phyloP scores from a whole-genome alignment of 2,797 vertebrate genomes.

The Tokudaia muenninki region DNA sequence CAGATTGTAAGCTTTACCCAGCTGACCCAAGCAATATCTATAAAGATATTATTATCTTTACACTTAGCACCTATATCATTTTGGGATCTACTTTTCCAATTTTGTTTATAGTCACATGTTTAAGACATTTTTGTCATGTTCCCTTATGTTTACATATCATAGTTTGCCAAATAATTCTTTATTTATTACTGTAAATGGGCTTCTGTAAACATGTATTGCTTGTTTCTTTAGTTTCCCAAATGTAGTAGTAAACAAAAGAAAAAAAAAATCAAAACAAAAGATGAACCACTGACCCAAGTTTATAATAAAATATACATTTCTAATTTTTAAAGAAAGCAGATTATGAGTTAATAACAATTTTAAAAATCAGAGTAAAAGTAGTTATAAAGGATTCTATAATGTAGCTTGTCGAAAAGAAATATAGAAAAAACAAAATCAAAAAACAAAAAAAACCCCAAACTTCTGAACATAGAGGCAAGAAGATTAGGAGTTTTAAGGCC shows the following conservation, averaged over 20 bases:
- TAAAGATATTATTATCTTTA: neutral
- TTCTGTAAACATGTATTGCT: neutral
- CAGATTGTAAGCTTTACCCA: neutral
- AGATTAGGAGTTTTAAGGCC: no score
- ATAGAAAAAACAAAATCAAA: neutral
- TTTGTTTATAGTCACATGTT: neutral
- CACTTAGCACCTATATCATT: neutral
- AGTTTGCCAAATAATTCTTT: constrained; percentile 20
- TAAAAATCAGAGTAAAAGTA: neutral
- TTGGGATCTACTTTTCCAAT: constrained; percentile 12
- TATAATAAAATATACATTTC: neutral
- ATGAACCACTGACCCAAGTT: neutral
- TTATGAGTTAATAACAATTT: neutral
- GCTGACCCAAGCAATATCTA: neutral
- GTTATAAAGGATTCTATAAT: neutral
- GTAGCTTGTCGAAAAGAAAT: neutral
- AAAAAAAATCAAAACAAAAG: neutral
- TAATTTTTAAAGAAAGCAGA: constrained; percentile 51
- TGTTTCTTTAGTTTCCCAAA: constrained; percentile 39
- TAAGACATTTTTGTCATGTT: constrained; percentile 18
- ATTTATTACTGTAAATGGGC: neutral
- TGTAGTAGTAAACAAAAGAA: neutral
- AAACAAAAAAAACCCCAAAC: no score
- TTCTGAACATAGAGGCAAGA: neutral
- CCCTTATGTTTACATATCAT: neutral